Conservation (phyloP, 2,797 vertebrate genomes). For the Graptemys geographica region DNA sequence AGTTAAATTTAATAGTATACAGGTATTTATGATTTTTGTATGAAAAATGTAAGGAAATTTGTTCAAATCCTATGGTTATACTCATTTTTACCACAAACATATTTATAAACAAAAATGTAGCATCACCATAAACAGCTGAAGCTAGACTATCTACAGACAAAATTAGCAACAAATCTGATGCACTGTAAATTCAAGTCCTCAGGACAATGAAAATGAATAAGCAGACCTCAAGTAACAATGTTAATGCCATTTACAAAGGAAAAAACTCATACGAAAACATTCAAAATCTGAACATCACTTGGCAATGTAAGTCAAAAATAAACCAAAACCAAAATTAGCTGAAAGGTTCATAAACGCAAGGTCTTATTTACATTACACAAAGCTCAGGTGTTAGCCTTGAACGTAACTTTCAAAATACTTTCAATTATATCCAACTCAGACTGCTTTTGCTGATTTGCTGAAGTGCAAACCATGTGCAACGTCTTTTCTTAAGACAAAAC, state of each 20-base stretch:
- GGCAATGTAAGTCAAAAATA: constrained; percentile 87
- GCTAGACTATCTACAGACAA: constrained; percentile 98
- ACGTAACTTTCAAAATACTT: constrained; percentile 85
- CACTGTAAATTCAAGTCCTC: constrained; percentile 94
- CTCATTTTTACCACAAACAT: constrained; percentile 96
- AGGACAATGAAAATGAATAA: constrained; percentile 87
- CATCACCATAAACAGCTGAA: constrained; percentile 94
- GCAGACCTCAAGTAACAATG: constrained; percentile 87
- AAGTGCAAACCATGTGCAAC: constrained; percentile 84
- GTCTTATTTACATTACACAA: constrained; percentile 97
- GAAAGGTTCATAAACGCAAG: constrained; percentile 88
- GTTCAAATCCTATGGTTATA: constrained; percentile 95
- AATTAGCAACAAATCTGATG: constrained; percentile 94
- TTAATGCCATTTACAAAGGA: constrained; percentile 86
- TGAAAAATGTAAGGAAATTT: constrained; percentile 93
- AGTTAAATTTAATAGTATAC: constrained; percentile 93
- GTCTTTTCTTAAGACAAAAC: constrained; percentile 89
- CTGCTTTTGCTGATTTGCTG: constrained; percentile 85
- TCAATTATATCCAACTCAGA: constrained; percentile 78
- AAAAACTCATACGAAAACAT: constrained; percentile 86
- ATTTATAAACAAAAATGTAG: constrained; percentile 90
- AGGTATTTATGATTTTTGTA: constrained; percentile 92
- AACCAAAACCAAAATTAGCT: constrained; percentile 79
- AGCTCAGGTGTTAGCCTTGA: constrained; percentile 92
- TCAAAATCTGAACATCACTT: constrained; percentile 89